A percentile compares a stretch with the other conserved stretches of the same genome.
Evolutionary conservation across 2,797 vertebrate genomes (phyloP).

Genomic region (Zalophus californianus): DNA sequence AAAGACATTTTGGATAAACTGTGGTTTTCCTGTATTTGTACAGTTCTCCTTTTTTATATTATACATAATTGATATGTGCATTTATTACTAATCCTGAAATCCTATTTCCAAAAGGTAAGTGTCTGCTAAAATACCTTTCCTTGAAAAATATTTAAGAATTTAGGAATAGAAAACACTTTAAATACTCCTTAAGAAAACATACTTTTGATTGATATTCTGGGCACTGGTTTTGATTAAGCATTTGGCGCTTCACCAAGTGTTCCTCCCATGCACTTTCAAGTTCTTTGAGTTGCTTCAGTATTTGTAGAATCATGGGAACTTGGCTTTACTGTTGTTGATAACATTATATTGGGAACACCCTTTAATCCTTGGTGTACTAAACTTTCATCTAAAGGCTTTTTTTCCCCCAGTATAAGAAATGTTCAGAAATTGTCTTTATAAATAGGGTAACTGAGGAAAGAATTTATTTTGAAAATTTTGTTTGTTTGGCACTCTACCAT

Average conservation of each 20-base stretch:
- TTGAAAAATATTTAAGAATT: slow-evolving; percentile 15
- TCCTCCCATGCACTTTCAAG: not conserved
- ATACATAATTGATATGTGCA: not conserved
- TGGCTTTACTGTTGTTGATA: slow-evolving; percentile 3
- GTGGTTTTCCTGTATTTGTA: slow-evolving; percentile 33
- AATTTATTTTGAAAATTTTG: not conserved
- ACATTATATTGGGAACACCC: slow-evolving; percentile 21
- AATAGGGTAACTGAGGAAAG: not conserved
- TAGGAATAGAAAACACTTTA: not conserved
- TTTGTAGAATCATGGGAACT: slow-evolving; percentile 50
- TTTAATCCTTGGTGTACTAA: not conserved
- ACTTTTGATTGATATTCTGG: not conserved
- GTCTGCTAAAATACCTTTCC: slow-evolving; percentile 6
- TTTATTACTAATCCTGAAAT: slow-evolving; percentile 12
- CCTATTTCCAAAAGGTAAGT: not conserved
- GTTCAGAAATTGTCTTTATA: not conserved
- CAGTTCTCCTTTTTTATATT: not conserved
- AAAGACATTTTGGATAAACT: slow-evolving; percentile 19
- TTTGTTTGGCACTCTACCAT: not conserved
- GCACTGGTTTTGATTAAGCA: slow-evolving; percentile 39
- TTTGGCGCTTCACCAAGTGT: not conserved
- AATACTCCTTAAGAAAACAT: not conserved
- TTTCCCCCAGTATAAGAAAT: not conserved
- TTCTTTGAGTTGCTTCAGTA: slow-evolving; percentile 18
- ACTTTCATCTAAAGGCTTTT: slow-evolving; percentile 36